Conservation (phyloP, 92 coral and sea anemone species). For the Umimayanthus kanabou region DNA sequence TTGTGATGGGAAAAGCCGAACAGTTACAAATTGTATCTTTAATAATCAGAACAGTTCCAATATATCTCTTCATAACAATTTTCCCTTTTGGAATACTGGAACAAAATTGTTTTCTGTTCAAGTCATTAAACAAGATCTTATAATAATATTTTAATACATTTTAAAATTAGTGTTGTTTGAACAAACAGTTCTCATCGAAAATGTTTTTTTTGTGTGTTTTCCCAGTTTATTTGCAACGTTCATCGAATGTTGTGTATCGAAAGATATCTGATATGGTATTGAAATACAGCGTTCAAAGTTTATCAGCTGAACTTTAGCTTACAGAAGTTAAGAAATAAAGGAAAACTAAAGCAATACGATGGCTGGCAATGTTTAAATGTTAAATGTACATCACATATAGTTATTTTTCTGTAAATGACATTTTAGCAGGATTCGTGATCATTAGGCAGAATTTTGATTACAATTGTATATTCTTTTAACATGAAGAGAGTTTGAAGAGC, state of each 20-base stretch:
- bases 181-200: conserved; percentile 9
- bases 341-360: neutral
- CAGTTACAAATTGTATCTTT: neutral
- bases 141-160: conserved; percentile 16
- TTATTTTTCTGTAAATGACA: neutral
- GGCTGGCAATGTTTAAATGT: neutral
- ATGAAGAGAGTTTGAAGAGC: neutral
- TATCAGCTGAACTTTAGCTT: neutral
- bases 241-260: neutral
- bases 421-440: no score
- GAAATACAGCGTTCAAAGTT: neutral
- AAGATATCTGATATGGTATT: conserved; percentile 8
- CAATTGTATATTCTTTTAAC: neutral
- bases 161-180: conserved; percentile 15
- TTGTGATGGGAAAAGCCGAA: no score
- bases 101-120: conserved; percentile 1
- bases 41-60: neutral
- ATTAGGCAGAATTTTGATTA: neutral
- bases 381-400: neutral
- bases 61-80: conserved; percentile 14
- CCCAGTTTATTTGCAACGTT: neutral
- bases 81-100: neutral
- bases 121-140: neutral
- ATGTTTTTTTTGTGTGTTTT: neutral
- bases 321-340: neutral